Evolutionary conservation across 1,140 invertebrate genomes (phyloP), one percentile per base, ranked within the genome.

Genomic region (Agraylea sexmaculata): DNA sequence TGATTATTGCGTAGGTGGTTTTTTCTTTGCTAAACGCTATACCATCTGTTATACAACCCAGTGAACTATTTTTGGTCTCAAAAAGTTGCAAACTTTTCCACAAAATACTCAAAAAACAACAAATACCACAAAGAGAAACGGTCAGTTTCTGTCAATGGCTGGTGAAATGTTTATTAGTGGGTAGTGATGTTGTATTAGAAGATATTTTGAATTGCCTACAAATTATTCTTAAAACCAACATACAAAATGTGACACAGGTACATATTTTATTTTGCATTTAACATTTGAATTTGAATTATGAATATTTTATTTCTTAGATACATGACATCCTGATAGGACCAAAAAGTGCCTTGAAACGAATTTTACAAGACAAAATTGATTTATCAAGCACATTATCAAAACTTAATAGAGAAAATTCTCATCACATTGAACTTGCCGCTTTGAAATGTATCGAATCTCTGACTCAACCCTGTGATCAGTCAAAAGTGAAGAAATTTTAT

Each of bases 391-490:
- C n/a, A n/a, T n/a, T n/a, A n/a, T n/a, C n/a, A n/a, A n/a, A n/a
- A n/a, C n/a, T n/a, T n/a, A n/a, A n/a, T n/a, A n/a, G n/a, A n/a
- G n/a, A n/a, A n/a, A 17, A 34, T 17, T 13, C n/a, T 2, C 12
- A 27, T 11, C 6, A 38, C 8, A 21, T 39, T 2, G 37, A 45
- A 23, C 13, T 45, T 4, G 35, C 16, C 7, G 33, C 42, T 4
- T 23, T 49, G 4, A 49, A 49, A 28, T 49, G 46, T 23, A 11
- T 45, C 7, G 42, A 45, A 17, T 30, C 28, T 13, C 22, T 45
- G 16, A 39, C 34, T 7, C 33, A 27, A 10, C 25, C 13, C 21
- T 38, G 31, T 16, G 33, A 42, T n/a, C 40, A 27, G n/a, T 11
- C 41, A 15, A 25, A 25, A 10, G 40, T 23, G 15, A 36, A 42